Conservation (phyloP, 1,140 invertebrate genomes). For the Mycetomoellerius zeteki region DNA sequence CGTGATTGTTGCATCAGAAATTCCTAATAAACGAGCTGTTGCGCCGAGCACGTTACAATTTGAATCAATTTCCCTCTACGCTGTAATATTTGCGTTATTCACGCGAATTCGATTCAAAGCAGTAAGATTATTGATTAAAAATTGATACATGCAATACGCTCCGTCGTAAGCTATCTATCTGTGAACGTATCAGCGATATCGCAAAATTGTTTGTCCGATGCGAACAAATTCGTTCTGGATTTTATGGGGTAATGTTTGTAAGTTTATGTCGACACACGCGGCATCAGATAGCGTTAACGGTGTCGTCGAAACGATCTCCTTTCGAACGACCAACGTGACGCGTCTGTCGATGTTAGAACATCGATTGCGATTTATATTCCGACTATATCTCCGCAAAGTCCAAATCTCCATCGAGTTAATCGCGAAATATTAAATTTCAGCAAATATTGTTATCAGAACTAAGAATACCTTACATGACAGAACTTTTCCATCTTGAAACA, state of each 20-base stretch:
- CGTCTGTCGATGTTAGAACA: neutral
- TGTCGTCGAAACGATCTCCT: neutral
- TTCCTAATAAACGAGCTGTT: constrained; percentile 33
- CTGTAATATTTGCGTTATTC: neutral
- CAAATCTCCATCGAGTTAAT: neutral
- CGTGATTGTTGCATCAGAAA: constrained; percentile 42
- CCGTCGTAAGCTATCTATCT: neutral
- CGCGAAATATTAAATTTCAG: neutral
- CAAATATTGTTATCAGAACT: neutral
- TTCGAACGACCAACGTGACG: neutral
- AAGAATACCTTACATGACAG: neutral
- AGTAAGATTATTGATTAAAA: constrained; percentile 8
- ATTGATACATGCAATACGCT: neutral
- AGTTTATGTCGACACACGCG: constrained; percentile 3
- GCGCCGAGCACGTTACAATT: constrained; percentile 1
- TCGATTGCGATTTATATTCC: neutral
- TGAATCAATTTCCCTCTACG: constrained; percentile 27
- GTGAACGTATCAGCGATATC: neutral
- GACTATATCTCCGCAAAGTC: neutral
- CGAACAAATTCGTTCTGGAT: neutral
- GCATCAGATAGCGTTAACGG: neutral
- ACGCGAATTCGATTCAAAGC: neutral
- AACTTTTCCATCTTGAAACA: neutral
- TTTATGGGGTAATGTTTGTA: constrained; percentile 20
- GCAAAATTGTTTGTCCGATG: neutral